phyloP scores from a whole-genome alignment of 2,113 vertebrate species.

The Chauna torquata region DNA sequence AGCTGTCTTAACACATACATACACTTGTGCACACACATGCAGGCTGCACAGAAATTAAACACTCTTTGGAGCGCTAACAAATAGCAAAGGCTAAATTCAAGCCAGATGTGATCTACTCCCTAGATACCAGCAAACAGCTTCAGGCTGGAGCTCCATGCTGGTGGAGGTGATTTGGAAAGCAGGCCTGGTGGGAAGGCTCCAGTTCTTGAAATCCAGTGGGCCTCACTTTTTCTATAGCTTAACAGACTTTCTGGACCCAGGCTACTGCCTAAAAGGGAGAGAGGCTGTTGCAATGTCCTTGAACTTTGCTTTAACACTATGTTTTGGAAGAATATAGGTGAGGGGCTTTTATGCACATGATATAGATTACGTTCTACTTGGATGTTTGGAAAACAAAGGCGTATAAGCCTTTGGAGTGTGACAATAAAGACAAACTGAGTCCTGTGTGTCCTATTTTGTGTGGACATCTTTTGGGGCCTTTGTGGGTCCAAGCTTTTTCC shows the following conservation, averaged over 20 bases:
- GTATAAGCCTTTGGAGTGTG: background rate
- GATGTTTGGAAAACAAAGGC: background rate
- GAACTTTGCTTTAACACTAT: background rate
- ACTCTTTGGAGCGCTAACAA: background rate
- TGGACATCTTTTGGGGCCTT: background rate
- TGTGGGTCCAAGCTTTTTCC: background rate
- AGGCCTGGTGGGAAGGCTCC: background rate
- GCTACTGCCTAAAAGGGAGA: background rate
- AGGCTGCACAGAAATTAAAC: constrained; percentile 7
- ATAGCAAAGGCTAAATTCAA: constrained; percentile 39
- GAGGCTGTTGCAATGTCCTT: background rate
- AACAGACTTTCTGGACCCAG: background rate
- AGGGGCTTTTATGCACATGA: fast-evolving
- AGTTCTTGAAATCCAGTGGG: background rate
- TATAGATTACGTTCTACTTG: background rate
- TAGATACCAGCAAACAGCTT: background rate
- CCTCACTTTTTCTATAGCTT: background rate
- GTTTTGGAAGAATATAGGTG: background rate
- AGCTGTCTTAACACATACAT: constrained; percentile 9
- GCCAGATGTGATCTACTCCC: constrained; percentile 7
- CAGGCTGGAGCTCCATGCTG: background rate
- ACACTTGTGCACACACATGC: background rate
- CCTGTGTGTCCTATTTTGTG: background rate
- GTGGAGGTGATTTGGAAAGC: background rate
- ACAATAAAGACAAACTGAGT: background rate